These are phyloP conservation scores for Callocephalon fimbriatum DNA, from an alignment of 2,113 vertebrate genomes.

Conservation along the genomic window DNA sequence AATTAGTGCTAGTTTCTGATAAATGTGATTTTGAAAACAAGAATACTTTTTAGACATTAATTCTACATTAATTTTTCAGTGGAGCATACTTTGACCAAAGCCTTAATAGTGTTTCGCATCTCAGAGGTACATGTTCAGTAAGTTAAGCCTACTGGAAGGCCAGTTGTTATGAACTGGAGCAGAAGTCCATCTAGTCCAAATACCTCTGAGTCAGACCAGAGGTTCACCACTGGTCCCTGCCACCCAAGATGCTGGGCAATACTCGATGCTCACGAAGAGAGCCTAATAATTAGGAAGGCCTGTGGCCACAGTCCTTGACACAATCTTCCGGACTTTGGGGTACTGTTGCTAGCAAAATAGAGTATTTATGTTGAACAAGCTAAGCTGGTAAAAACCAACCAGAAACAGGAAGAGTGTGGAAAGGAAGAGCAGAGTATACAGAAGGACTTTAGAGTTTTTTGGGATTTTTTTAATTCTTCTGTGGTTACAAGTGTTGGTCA, in stretches of 20 bases:
- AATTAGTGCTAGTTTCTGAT: neutral
- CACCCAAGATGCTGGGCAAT: neutral
- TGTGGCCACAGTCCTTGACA: neutral
- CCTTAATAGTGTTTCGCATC: neutral
- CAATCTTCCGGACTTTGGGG: neutral
- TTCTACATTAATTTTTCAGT: neutral
- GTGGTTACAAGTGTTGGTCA: neutral
- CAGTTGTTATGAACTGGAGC: neutral
- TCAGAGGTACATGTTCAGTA: neutral
- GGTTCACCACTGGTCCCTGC: neutral
- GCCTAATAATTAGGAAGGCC: neutral
- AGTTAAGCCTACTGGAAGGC: neutral
- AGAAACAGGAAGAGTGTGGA: neutral
- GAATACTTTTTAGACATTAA: neutral
- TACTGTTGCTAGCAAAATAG: neutral
- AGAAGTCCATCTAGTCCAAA: neutral
- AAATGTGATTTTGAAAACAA: neutral
- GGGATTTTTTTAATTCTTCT: neutral
- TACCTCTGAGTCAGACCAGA: neutral
- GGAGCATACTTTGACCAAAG: neutral
- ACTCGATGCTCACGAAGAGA: neutral
- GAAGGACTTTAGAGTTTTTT: neutral
- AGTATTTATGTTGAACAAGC: neutral
- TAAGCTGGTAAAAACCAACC: neutral
- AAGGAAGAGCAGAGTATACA: neutral